phyloP scores from a whole-genome alignment of 2,113 vertebrate species.

The Pterocles burchelli region DNA sequence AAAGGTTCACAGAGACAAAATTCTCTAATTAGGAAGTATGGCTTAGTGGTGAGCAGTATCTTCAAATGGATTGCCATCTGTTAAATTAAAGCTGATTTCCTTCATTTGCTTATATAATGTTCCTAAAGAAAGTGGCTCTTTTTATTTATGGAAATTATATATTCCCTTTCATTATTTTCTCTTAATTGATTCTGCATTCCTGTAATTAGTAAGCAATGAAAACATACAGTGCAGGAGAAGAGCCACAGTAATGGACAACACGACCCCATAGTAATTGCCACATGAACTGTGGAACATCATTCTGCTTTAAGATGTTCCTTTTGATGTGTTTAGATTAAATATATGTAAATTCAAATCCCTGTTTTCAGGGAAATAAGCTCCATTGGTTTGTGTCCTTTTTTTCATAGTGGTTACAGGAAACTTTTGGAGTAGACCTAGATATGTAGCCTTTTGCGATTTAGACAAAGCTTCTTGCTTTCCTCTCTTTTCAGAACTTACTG shows the following conservation, averaged over 20 bases:
- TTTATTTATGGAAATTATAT: constrained; percentile 64
- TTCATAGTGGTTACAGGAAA: neutral
- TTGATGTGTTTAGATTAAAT: constrained; percentile 46
- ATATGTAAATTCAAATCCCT: constrained; percentile 31
- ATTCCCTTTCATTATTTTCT: constrained; percentile 59
- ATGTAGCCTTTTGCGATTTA: neutral
- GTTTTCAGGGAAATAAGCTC: constrained; percentile 16
- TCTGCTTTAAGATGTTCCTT: constrained; percentile 42
- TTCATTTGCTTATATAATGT: constrained; percentile 37
- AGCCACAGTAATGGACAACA: constrained; percentile 43
- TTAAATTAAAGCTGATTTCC: constrained; percentile 56
- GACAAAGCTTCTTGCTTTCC: neutral
- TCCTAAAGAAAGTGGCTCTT: constrained; percentile 42
- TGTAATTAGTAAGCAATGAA: constrained; percentile 57
- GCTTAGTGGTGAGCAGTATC: constrained; percentile 72
- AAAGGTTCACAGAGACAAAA: constrained; percentile 68
- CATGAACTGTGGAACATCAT: constrained; percentile 15
- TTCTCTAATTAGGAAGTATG: constrained; percentile 71
- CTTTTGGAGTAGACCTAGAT: neutral
- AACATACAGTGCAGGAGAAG: constrained; percentile 32
- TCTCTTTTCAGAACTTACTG: neutral
- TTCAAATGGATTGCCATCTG: constrained; percentile 63
- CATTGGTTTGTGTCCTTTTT: neutral
- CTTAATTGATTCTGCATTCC: constrained; percentile 64
- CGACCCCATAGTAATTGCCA: constrained; percentile 9